Evolutionary conservation across 1,140 invertebrate species (phyloP).

Genomic region (Bursaphelenchus mucronatus): DNA sequence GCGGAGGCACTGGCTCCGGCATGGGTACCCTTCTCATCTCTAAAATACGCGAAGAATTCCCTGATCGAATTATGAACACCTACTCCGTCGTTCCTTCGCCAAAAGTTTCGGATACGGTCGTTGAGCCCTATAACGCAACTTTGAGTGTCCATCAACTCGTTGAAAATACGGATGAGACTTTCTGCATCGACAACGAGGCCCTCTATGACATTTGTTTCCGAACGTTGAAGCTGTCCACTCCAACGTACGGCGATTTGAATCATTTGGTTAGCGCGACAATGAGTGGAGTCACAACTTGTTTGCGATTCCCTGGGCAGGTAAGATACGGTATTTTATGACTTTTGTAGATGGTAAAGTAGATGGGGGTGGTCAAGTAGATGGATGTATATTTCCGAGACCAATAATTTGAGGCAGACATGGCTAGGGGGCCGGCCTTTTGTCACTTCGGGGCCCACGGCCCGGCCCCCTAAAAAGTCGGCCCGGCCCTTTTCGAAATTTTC

Average conservation of each 20-base stretch:
- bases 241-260: slow-evolving; percentile 71
- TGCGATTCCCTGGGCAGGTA: slow-evolving; percentile 64
- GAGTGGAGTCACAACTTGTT: slow-evolving; percentile 76
- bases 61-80: slow-evolving; percentile 84
- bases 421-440: too few relatives aligned
- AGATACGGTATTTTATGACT: too few relatives aligned
- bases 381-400: too few relatives aligned
- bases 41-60: slow-evolving; percentile 66
- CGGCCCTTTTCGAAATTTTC: too few relatives aligned
- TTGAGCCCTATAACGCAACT: slow-evolving; percentile 73
- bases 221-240: slow-evolving; percentile 72
- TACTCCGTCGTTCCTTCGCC: slow-evolving; percentile 67
- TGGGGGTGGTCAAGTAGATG: too few relatives aligned
- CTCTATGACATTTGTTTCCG: slow-evolving; percentile 75
- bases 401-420: too few relatives aligned
- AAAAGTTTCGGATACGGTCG: slow-evolving; percentile 69
- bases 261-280: slow-evolving; percentile 67
- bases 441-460: too few relatives aligned
- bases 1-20: slow-evolving; percentile 65
- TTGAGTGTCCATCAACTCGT: slow-evolving; percentile 72
- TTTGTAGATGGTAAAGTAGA: too few relatives aligned
- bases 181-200: slow-evolving; percentile 77
- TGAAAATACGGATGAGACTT: slow-evolving; percentile 73
- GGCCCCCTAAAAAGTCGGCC: too few relatives aligned
- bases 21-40: slow-evolving; percentile 67